Evolutionary conservation across 2,888 invertebrate genomes (phyloP), one percentile per base, ranked within the genome.

Genomic region (Drosophila villosipedis): DNA sequence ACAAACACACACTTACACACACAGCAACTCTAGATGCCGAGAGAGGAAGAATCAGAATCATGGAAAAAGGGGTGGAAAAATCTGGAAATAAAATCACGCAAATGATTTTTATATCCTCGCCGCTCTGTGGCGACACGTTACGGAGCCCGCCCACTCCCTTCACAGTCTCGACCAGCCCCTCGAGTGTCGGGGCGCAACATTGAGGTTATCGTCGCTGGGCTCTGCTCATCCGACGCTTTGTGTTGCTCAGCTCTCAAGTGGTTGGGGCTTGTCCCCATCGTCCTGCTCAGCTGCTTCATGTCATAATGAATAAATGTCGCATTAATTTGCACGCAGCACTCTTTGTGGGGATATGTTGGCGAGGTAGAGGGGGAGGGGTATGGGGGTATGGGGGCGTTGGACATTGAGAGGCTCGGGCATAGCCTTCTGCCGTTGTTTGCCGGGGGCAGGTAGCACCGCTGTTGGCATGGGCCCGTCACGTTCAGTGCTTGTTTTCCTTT

Each of bases 241-340:
- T 73, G 80, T 74, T 73, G 79, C 50, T 61, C 82, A 66, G 52
- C 68, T 65, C 75, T 78, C 71, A 73, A 82, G 77, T 80, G 72
- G 71, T 33, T 64, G 70, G 41, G 47, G 49, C 52, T 28, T 35
- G 14, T 39, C 47, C 30, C 33, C 10, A 25, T 25, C 47, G 12
- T 30, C 30, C 61, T 66, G 62, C 49, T 53, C 67, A 59, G 73
- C 82, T 76, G 75, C 67, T 76, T 55, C 67, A 76, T 74, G 85
- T 72, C 83, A 78, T 83, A 83, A 83, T 83, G 83, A 83, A 83
- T 85, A 83, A 83, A 83, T 85, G 85, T 83, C 80, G 78, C 83
- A 84, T 84, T 83, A 83, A 83, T 83, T 83, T 84, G 83, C 83
- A 84, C 83, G 80, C 78, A 83, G 83, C 65, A 73, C 71, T 69